phyloP scores from a whole-genome alignment of 2,797 vertebrate species.

The Phalanger gymnotis region DNA sequence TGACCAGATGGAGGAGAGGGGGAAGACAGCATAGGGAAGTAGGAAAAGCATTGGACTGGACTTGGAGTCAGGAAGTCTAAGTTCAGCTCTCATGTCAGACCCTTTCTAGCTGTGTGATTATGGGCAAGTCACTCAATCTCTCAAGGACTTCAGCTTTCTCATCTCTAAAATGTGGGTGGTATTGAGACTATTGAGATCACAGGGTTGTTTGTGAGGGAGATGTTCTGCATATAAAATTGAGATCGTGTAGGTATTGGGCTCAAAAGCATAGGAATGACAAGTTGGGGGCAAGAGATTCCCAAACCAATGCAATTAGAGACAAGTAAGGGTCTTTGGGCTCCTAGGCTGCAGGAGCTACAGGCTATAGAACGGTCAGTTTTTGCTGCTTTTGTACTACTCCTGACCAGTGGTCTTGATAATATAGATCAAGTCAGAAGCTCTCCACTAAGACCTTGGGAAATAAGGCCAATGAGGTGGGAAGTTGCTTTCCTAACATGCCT shows the following conservation, averaged over 20 bases:
- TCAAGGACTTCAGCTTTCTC: neutral
- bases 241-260: neutral
- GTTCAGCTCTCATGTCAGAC: neutral
- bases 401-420: neutral
- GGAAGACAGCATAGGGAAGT: neutral
- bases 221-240: neutral
- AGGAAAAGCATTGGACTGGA: neutral
- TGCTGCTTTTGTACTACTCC: neutral
- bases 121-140: neutral
- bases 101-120: neutral
- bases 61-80: neutral
- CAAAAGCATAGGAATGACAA: neutral
- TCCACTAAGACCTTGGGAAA: neutral
- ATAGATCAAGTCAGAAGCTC: neutral
- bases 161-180: neutral
- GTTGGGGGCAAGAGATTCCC: neutral
- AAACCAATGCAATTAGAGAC: neutral
- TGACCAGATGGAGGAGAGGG: neutral
- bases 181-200: neutral
- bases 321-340: neutral
- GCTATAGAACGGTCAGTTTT: neutral
- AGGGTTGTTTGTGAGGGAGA: neutral
- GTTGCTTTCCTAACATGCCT: neutral
- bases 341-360: neutral
- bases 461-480: neutral